phyloP scores from a whole-genome alignment of 2,113 vertebrate species.

The Gymnogyps californianus region DNA sequence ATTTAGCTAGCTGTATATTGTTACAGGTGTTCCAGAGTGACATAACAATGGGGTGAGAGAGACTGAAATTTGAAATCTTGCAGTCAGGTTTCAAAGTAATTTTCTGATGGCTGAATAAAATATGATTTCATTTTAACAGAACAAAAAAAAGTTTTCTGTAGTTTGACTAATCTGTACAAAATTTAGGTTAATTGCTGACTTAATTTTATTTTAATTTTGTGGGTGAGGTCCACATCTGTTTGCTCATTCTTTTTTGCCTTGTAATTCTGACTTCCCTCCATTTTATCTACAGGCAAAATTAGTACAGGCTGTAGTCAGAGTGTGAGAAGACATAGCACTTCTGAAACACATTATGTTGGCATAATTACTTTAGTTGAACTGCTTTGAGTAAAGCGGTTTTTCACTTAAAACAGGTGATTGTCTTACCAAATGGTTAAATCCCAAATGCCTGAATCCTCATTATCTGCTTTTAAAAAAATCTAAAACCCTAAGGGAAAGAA shows the following conservation, averaged over 20 bases:
- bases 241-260: not conserved
- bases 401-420: not conserved
- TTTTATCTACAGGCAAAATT: not conserved
- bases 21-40: not conserved
- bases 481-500: not conserved
- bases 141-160: not conserved
- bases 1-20: not conserved
- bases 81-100: not conserved
- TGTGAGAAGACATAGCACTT: not conserved
- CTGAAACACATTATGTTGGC: not conserved
- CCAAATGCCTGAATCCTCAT: not conserved
- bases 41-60: not conserved
- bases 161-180: not conserved
- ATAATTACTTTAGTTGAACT: not conserved
- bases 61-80: not conserved
- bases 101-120: not conserved
- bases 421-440: not conserved
- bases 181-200: not conserved
- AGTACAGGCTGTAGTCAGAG: not conserved
- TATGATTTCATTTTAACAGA: not conserved
- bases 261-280: not conserved
- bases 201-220: not conserved
- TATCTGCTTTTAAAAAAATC: not conserved
- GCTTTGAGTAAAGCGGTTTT: not conserved
- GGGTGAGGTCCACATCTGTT: not conserved